Evolutionary conservation across 2,888 invertebrate species (phyloP).

Genomic region (Lamellibrachia satsuma): DNA sequence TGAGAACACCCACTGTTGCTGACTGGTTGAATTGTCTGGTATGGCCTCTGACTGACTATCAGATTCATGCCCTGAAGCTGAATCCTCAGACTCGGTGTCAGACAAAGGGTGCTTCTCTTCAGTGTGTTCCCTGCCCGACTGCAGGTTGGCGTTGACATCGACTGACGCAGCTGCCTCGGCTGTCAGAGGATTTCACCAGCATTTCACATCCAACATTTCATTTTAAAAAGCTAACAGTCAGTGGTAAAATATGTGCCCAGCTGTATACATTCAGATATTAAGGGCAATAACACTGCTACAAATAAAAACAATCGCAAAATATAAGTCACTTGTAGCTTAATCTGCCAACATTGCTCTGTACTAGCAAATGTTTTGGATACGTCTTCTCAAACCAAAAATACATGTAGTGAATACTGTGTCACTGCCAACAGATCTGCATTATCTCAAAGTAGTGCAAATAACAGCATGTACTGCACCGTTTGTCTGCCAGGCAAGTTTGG

Average conservation of each 20-base stretch:
- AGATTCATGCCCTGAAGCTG: neutral
- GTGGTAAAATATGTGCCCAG: no score
- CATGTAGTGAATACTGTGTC: neutral
- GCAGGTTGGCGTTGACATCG: constrained; percentile 9
- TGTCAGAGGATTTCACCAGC: neutral
- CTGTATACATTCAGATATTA: no score
- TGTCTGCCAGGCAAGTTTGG: no score
- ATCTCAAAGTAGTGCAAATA: no score
- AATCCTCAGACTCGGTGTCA: neutral
- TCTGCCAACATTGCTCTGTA: neutral
- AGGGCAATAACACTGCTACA: no score
- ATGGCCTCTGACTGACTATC: neutral
- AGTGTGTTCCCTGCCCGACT: neutral
- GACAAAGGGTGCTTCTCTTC: neutral
- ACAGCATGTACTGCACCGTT: no score
- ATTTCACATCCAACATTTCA: neutral
- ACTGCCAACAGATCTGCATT: neutral
- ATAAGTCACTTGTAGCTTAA: neutral
- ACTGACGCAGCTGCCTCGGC: neutral
- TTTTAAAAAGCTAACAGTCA: no score
- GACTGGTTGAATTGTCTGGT: neutral
- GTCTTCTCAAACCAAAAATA: neutral
- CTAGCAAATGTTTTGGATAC: neutral
- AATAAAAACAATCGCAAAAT: no score
- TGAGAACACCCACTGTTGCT: neutral